Base-by-base conservation (phyloP, 2,888 invertebrate genomes). In the Eustalomyia histrio region DNA sequence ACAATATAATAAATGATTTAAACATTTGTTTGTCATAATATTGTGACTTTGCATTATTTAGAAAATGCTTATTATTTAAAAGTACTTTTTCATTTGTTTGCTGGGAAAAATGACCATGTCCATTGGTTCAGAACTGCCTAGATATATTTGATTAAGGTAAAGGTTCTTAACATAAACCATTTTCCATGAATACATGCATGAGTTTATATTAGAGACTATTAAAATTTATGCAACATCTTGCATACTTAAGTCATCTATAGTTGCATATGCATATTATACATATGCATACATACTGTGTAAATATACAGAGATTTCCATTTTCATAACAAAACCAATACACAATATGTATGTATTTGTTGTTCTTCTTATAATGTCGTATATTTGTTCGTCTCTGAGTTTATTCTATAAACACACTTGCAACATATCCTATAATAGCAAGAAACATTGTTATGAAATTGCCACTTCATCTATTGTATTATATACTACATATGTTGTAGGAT, bases 401-500 rank as follows among this genome's bases (percentile, higher is more conserved):
- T 3, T 2, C 21, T 21, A 21, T 21, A 21, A 21, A 29, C 29
- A 29, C 29, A 29, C 29, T 29, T 29, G 29, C 29, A 29, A 29
- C 29, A 29, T 29, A 4, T 29, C 7, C 29, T 29, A 29, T 29
- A 29, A 39, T 64, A 47, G 47, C 57, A 50, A 55, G 21, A 17
- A 57, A 57, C 73, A 33, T 35, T 57, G 47, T 24, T 67, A 12
- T 67, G 57, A 50, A 73, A 58, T 58, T 17, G 50, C 24, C 65
- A 65, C 58, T 57, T 65, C 65, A 74, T 52, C 65, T 58, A 65
- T 74, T 29, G 24, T 12, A 39, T 39, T 39, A 39, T 12, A 10
- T 7, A 35, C 35, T 1, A 35, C n/a, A n/a, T n/a, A n/a, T n/a
- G 35, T 35, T 5, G 1, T 35, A 8, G 9, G 2, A 1, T 10